phyloP scores from a whole-genome alignment of 2,797 vertebrate genomes.

The Cirrhinus mrigala region DNA sequence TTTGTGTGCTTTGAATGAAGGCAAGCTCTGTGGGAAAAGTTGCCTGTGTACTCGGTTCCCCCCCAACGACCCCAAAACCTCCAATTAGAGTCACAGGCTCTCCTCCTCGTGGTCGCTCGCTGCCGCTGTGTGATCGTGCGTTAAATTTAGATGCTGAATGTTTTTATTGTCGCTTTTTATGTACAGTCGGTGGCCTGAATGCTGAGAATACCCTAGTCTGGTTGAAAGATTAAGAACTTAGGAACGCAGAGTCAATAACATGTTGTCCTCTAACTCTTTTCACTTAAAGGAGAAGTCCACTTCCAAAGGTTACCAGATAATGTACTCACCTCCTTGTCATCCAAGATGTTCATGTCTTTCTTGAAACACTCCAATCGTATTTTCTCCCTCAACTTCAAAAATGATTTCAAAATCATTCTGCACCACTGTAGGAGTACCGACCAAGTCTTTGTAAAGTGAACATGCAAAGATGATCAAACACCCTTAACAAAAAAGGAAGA shows the following conservation, averaged over 20 bases:
- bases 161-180: conserved; percentile 77
- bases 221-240: not conserved
- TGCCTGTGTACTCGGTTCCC: conserved; percentile 52
- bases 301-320: too few species aligned
- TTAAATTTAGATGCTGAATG: conserved; percentile 77
- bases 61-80: conserved; percentile 66
- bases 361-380: too few species aligned
- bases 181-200: conserved; percentile 59
- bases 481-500: too few species aligned
- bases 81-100: conserved; percentile 75
- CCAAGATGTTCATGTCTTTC: too few species aligned
- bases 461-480: too few species aligned
- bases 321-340: too few species aligned
- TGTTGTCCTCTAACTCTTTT: not conserved
- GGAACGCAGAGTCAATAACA: not conserved
- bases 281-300: too few species aligned
- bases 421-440: too few species aligned
- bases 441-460: too few species aligned
- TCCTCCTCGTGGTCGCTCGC: conserved; percentile 68
- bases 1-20: conserved; percentile 73
- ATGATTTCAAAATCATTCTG: too few species aligned
- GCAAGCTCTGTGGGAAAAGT: conserved; percentile 58
- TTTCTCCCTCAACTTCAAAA: too few species aligned
- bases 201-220: conserved; percentile 49
- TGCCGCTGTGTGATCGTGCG: conserved; percentile 64